Conservation (phyloP, 2,797 vertebrate genomes). For the Otolemur crassicaudatus region DNA sequence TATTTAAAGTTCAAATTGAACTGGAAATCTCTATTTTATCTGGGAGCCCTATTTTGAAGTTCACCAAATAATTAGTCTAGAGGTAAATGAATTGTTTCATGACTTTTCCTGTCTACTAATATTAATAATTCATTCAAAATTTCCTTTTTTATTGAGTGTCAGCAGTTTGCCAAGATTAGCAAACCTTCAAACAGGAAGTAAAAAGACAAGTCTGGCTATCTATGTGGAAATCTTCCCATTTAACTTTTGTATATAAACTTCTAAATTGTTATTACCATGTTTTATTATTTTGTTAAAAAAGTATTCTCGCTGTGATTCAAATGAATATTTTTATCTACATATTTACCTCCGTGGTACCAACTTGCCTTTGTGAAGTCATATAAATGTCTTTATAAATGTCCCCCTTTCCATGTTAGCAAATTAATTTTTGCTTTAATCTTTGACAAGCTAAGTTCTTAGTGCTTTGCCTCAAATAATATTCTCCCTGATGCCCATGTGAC, state of each 20-base stretch:
- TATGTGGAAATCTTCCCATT: not conserved
- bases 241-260: not conserved
- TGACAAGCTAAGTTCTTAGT: slow-evolving; percentile 48
- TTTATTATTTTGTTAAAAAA: slow-evolving; percentile 40
- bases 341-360: not conserved
- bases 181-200: slow-evolving; percentile 30
- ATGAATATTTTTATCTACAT: not conserved
- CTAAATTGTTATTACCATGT: not conserved
- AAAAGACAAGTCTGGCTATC: not conserved
- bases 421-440: slow-evolving; percentile 14
- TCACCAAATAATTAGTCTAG: not conserved
- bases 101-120: not conserved
- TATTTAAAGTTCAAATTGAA: not conserved
- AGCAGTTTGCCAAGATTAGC: not conserved
- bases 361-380: not conserved
- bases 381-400: not conserved
- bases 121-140: slow-evolving; percentile 11
- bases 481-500: not conserved
- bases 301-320: not conserved
- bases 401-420: not conserved
- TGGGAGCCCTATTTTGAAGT: not conserved
- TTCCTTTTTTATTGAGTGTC: slow-evolving; percentile 4
- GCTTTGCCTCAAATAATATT: slow-evolving; percentile 66
- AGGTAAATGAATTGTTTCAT: not conserved
- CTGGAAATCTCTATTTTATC: not conserved